phyloP scores from a whole-genome alignment of 2,113 vertebrate species.

The Cephalopholis sonnerati region DNA sequence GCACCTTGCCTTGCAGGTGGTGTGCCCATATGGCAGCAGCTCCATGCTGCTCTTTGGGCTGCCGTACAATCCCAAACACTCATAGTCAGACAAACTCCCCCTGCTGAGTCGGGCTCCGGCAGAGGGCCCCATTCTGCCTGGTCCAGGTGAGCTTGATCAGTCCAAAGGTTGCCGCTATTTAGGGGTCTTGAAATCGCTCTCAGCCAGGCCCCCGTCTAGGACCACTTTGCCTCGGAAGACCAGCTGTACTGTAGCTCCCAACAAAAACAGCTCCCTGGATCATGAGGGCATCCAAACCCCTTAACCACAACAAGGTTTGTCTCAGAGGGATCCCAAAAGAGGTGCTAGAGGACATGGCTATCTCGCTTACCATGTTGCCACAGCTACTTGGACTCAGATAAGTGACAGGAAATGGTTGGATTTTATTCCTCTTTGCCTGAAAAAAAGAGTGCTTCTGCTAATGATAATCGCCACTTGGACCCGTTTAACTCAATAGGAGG shows the following conservation, averaged over 20 bases:
- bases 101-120: constrained; percentile 18
- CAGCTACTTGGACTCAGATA: neutral
- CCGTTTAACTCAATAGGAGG: neutral
- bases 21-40: constrained; percentile 47
- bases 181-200: constrained; percentile 18
- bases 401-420: neutral
- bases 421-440: neutral
- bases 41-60: neutral
- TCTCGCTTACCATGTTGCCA: neutral
- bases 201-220: neutral
- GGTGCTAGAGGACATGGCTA: neutral
- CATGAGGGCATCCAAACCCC: neutral
- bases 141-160: neutral
- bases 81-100: constrained; percentile 1
- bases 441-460: neutral
- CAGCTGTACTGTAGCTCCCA: neutral
- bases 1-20: constrained; percentile 37
- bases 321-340: neutral
- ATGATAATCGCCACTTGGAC: neutral
- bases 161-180: constrained; percentile 26
- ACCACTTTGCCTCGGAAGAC: constrained; percentile 9
- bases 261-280: neutral
- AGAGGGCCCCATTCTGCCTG: neutral
- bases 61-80: constrained; percentile 9
- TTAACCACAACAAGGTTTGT: neutral